These are phyloP conservation scores for Liopterus haemorrhoidalis DNA, from an alignment of 2,888 invertebrate genomes.

Conservation along the genomic window DNA sequence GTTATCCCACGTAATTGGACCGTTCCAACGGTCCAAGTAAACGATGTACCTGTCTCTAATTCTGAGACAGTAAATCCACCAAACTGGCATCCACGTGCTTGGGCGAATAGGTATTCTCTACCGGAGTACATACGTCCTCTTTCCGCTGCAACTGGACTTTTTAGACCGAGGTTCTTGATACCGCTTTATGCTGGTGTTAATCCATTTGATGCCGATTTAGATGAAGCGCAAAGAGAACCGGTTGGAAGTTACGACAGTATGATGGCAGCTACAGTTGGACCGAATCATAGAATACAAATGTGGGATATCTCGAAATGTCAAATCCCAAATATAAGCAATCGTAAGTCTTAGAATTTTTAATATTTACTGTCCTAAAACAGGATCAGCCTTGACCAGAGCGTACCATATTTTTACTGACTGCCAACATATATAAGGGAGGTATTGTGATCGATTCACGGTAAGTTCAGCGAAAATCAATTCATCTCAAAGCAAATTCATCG, in stretches of 20 bases:
- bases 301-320: constrained; percentile 72
- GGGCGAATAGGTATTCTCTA: constrained; percentile 38
- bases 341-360: constrained; percentile 47
- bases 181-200: constrained; percentile 49
- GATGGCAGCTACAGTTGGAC: constrained; percentile 53
- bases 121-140: constrained; percentile 36
- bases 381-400: no score
- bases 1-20: constrained; percentile 32
- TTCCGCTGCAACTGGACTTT: constrained; percentile 35
- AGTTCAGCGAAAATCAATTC: no score
- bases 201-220: constrained; percentile 43
- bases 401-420: no score
- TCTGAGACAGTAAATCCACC: constrained; percentile 18
- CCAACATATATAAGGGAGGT: no score
- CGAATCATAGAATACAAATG: constrained; percentile 73
- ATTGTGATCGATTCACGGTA: no score
- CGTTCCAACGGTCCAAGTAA: constrained; percentile 57
- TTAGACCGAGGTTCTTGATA: constrained; percentile 44
- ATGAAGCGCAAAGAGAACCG: constrained; percentile 39
- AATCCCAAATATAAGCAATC: constrained; percentile 67
- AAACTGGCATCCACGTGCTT: constrained; percentile 16
- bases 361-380: background rate
- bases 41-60: constrained; percentile 52
- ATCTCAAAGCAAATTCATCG: no score
- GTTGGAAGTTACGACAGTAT: constrained; percentile 39